Percentiles rank a stretch among this genome's conserved stretches.
These are phyloP conservation scores for Microtus ochrogaster DNA, from an alignment of 2,113 vertebrate species.

Conservation along the genomic window DNA sequence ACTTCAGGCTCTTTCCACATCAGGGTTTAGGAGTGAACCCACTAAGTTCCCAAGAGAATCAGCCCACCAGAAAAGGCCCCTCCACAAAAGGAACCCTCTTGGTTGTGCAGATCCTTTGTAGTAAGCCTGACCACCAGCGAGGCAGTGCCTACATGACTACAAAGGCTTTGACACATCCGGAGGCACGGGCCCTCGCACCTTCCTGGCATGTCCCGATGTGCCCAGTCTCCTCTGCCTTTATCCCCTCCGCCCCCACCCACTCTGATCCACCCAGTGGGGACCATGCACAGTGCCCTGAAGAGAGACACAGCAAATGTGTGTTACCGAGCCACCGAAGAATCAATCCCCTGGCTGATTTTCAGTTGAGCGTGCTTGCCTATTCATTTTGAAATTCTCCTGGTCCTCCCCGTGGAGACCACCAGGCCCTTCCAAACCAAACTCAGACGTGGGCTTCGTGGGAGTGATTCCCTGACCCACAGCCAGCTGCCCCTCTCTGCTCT, in stretches of 20 bases:
- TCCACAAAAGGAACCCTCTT: background rate
- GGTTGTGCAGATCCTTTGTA: background rate
- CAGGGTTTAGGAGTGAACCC: background rate
- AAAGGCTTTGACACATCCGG: background rate
- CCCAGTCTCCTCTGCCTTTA: background rate
- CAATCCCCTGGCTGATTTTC: background rate
- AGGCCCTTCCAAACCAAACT: background rate
- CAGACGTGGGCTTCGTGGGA: background rate
- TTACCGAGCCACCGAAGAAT: background rate
- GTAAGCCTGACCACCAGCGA: background rate
- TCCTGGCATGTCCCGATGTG: background rate
- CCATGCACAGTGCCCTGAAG: background rate
- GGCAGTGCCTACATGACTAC: background rate
- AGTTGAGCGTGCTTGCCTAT: background rate
- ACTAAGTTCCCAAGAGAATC: background rate
- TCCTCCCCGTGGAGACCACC: background rate
- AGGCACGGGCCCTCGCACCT: background rate
- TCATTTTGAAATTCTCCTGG: conserved; percentile 13
- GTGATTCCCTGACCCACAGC: background rate
- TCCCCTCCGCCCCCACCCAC: background rate
- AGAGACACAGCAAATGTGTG: background rate
- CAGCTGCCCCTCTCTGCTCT: background rate
- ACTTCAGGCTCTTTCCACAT: background rate
- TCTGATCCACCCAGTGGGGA: background rate
- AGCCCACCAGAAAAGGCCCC: background rate